A percentile compares a stretch with the other conserved stretches of the same genome.
Conservation (phyloP, 1,140 invertebrate genomes). For the Aphis craccivora region DNA sequence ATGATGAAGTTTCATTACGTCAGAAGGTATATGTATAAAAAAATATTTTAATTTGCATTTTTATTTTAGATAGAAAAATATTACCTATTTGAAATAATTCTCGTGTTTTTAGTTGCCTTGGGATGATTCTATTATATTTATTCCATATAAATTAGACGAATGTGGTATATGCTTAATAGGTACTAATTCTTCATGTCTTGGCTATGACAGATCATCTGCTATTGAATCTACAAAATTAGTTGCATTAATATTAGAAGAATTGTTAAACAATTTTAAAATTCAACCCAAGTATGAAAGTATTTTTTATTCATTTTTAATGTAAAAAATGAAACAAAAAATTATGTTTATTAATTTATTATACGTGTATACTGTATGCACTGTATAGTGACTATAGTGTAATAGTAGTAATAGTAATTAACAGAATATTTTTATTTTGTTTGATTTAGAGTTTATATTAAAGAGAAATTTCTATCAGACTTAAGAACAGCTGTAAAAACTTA, state of each 20-base stretch:
- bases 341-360: too few relatives aligned
- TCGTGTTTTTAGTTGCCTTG: constrained; percentile 78
- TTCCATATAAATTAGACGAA: constrained; percentile 84
- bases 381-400: too few relatives aligned
- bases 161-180: constrained; percentile 73
- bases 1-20: constrained; percentile 83
- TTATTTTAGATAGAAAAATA: too few relatives aligned
- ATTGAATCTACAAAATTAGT: constrained; percentile 71
- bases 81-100: background rate
- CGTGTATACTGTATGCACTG: too few relatives aligned
- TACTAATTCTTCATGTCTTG: constrained; percentile 70
- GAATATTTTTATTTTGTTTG: background rate
- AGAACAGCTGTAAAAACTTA: constrained; percentile 89
- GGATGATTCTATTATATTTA: constrained; percentile 80
- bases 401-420: background rate
- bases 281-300: constrained; percentile 79
- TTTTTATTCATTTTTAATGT: background rate
- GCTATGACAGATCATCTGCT: constrained; percentile 64
- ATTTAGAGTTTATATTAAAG: constrained; percentile 92
- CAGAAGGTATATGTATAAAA: constrained; percentile 74
- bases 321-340: background rate
- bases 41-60: background rate
- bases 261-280: constrained; percentile 92
- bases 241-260: constrained; percentile 77
- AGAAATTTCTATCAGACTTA: constrained; percentile 95